A percentile compares a stretch with the other conserved stretches of the same genome.
Evolutionary conservation across 2,113 vertebrate species (phyloP).

Genomic region (Eurypyga helias): DNA sequence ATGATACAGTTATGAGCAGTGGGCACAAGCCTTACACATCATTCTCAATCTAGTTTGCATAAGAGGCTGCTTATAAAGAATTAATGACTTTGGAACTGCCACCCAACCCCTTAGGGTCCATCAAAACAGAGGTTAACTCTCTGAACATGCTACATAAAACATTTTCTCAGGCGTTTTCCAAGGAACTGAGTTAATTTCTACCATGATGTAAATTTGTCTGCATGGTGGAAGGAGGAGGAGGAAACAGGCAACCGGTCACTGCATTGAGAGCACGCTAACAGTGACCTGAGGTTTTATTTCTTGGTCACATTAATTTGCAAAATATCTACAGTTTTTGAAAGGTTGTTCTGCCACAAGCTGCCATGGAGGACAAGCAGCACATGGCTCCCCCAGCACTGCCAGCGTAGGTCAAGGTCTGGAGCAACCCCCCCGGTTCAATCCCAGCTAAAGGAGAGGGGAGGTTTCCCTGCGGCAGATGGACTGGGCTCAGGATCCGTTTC

Average conservation of each 20-base stretch:
- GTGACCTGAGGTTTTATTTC: background rate
- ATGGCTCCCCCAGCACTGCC: background rate
- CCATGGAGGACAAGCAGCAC: background rate
- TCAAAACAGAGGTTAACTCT: conserved; percentile 1
- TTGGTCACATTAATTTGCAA: background rate
- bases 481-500: background rate
- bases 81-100: conserved; percentile 13
- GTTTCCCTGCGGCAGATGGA: background rate
- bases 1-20: rapidly evolving
- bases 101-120: conserved; percentile 6
- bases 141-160: background rate
- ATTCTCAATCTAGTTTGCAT: background rate
- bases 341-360: background rate
- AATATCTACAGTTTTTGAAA: background rate
- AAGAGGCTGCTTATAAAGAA: conserved; percentile 26
- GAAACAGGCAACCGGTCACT: background rate
- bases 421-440: background rate
- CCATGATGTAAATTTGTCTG: background rate
- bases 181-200: background rate
- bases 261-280: background rate
- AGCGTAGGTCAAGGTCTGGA: background rate
- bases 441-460: rapidly evolving
- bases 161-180: background rate
- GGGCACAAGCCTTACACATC: background rate
- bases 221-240: background rate